These are phyloP conservation scores for Choristoneura rosaceana DNA, from an alignment of 2,888 invertebrate species.

Conservation along the genomic window DNA sequence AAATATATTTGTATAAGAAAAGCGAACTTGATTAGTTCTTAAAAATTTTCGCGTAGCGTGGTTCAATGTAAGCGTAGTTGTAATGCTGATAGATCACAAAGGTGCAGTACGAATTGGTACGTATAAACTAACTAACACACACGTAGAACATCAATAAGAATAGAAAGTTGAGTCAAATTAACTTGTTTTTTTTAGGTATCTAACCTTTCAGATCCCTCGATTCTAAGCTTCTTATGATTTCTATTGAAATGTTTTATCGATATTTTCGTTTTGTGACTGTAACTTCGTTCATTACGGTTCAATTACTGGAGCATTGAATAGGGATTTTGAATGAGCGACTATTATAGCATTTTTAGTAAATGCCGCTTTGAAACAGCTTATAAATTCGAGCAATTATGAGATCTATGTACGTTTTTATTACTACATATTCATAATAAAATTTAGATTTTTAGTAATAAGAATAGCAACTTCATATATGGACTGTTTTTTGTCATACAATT, in stretches of 20 bases:
- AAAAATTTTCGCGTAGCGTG: neutral
- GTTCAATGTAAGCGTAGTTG: neutral
- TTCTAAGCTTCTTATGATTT: neutral
- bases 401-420: no score
- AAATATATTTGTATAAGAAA: neutral
- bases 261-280: neutral
- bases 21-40: neutral
- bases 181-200: neutral
- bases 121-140: neutral
- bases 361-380: no score
- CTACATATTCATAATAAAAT: no score
- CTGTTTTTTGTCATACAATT: no score
- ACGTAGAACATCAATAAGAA: neutral
- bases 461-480: no score
- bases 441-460: no score
- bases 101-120: no score
- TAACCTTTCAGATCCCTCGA: neutral
- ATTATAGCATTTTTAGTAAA: no score
- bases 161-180: constrained; percentile 32
- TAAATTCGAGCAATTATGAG: no score
- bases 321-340: neutral
- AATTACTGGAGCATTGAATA: neutral
- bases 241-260: neutral
- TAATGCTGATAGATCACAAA: neutral
- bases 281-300: neutral